These are phyloP conservation scores for Hemichromis elongatus DNA, from an alignment of 2,113 vertebrate genomes.

Conservation along the genomic window DNA sequence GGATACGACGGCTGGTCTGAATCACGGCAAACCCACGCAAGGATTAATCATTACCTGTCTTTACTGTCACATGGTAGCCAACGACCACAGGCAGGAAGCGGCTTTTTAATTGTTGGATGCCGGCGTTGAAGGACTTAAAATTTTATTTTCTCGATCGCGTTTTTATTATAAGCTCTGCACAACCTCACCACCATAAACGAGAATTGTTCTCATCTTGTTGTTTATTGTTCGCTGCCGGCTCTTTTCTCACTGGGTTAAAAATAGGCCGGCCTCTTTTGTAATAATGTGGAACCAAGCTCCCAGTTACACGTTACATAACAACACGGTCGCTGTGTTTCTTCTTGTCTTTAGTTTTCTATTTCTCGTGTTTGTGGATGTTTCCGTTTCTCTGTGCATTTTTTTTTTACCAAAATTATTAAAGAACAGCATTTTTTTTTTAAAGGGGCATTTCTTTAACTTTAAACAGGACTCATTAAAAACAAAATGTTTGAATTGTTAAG, in stretches of 20 bases:
- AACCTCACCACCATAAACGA: accelerated
- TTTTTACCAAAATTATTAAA: background rate
- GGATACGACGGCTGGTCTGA: background rate
- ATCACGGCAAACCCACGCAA: background rate
- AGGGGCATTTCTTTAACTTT: accelerated
- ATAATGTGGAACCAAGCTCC: background rate
- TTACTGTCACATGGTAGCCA: background rate
- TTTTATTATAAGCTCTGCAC: background rate
- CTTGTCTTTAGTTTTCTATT: background rate
- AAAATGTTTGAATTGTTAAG: background rate
- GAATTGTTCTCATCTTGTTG: background rate
- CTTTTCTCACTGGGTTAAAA: background rate
- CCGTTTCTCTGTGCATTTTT: background rate
- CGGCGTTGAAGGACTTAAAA: background rate
- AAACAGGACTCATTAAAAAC: background rate
- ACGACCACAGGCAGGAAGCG: background rate
- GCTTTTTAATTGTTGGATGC: background rate
- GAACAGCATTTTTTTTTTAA: background rate
- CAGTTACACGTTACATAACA: background rate
- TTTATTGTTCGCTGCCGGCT: background rate
- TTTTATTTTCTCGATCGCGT: background rate
- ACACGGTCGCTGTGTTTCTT: background rate
- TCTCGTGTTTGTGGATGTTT: background rate
- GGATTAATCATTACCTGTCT: background rate
- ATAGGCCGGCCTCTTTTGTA: background rate